phyloP scores from a whole-genome alignment of 2,797 vertebrate genomes.

The Erithacus rubecula region DNA sequence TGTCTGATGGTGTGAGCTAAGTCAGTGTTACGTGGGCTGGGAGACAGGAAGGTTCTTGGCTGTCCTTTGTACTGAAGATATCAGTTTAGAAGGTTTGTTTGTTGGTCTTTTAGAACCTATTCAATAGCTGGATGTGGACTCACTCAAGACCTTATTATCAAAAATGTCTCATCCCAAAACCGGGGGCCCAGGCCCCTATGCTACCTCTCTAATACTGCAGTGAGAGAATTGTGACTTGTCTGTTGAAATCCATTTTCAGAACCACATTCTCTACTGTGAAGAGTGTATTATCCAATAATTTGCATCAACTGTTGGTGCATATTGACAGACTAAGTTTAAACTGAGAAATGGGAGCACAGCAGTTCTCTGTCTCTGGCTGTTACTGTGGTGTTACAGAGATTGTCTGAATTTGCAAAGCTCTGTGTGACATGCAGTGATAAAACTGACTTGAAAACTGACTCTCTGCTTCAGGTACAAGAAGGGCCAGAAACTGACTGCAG shows the following conservation, averaged over 20 bases:
- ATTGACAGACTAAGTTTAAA: background rate
- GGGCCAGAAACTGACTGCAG: slow-evolving; percentile 79
- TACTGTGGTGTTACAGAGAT: background rate
- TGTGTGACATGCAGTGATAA: background rate
- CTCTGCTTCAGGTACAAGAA: slow-evolving; percentile 91
- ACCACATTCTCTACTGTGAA: background rate
- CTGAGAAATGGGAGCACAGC: background rate
- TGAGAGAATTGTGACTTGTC: background rate
- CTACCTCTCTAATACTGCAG: background rate
- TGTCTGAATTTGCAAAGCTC: slow-evolving; percentile 30
- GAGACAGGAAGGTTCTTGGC: background rate
- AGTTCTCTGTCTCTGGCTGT: background rate
- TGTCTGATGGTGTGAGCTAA: background rate
- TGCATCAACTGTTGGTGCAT: background rate
- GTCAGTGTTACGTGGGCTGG: background rate
- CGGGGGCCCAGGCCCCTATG: background rate
- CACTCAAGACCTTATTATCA: background rate
- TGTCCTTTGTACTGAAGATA: background rate
- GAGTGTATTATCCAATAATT: background rate
- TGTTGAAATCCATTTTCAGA: background rate
- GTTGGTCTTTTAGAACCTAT: background rate
- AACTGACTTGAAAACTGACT: slow-evolving; percentile 82
- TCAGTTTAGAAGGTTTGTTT: background rate
- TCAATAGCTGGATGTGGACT: background rate
- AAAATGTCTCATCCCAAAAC: background rate